These are phyloP conservation scores for Thalassoma bifasciatum DNA, from an alignment of 2,113 vertebrate species.

Conservation along the genomic window DNA sequence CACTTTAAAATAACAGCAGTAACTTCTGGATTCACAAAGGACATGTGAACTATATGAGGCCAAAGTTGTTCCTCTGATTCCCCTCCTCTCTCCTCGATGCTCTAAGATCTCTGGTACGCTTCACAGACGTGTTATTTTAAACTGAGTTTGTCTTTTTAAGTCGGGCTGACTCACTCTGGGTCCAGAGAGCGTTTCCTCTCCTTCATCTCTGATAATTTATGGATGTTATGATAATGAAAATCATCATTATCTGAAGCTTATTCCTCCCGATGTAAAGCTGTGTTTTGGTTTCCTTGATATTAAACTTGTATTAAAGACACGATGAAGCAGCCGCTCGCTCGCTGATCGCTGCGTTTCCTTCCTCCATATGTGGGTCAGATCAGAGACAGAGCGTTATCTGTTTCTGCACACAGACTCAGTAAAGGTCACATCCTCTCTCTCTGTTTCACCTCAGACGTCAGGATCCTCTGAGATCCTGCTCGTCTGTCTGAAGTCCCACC, in stretches of 20 bases:
- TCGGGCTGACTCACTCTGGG: too few species aligned
- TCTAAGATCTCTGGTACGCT: too few species aligned
- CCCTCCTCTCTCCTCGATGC: too few species aligned
- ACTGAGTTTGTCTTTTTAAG: too few species aligned
- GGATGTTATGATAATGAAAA: background rate
- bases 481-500: slow-evolving; percentile 53
- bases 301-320: slow-evolving; percentile 7
- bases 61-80: too few species aligned
- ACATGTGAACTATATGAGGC: too few species aligned
- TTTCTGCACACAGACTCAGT: background rate
- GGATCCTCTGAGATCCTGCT: slow-evolving; percentile 8
- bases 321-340: background rate
- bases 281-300: background rate
- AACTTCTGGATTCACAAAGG: too few species aligned
- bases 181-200: too few species aligned
- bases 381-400: background rate
- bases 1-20: too few species aligned
- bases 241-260: background rate
- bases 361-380: background rate
- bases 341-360: slow-evolving; percentile 1
- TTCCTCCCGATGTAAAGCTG: background rate
- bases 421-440: slow-evolving; percentile 17
- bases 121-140: too few species aligned
- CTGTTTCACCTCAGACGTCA: background rate
- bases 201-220: background rate